These are phyloP conservation scores for Aleiodes sp. DNA, from an alignment of 1,140 invertebrate species.

Conservation along the genomic window DNA sequence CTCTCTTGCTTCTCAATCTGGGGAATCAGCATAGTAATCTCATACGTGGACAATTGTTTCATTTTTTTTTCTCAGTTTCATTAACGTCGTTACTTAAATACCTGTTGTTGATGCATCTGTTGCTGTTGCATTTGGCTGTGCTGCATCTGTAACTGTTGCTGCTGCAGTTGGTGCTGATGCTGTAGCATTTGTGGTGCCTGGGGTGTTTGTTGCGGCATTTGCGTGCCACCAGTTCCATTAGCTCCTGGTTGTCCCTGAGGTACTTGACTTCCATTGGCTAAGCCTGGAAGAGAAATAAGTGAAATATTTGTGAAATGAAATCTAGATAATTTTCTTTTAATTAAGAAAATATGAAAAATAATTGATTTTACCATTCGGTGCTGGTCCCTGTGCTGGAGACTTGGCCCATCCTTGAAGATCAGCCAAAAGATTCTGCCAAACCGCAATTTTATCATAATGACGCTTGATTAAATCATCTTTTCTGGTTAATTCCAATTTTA, in stretches of 20 bases:
- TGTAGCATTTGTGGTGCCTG: constrained; percentile 61
- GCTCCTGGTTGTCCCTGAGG: constrained; percentile 30
- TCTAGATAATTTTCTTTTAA: neutral
- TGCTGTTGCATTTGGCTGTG: constrained; percentile 55
- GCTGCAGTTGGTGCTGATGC: constrained; percentile 61
- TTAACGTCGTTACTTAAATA: constrained; percentile 40
- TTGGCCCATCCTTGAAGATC: constrained; percentile 73
- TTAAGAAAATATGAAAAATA: constrained; percentile 18
- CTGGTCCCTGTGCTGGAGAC: constrained; percentile 62
- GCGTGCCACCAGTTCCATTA: constrained; percentile 24
- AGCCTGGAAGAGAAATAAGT: constrained; percentile 17
- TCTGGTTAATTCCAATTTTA: constrained; percentile 81
- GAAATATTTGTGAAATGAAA: constrained; percentile 38
- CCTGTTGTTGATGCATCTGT: constrained; percentile 51
- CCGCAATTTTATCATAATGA: constrained; percentile 88
- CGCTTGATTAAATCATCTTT: constrained; percentile 89
- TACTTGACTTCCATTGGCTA: constrained; percentile 36
- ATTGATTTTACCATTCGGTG: constrained; percentile 60
- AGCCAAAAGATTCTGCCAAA: constrained; percentile 88
- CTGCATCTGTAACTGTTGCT: constrained; percentile 57
- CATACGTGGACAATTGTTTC: neutral
- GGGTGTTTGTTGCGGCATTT: neutral
- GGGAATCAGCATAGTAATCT: neutral
- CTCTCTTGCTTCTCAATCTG: neutral
- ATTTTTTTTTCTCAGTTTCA: neutral